These are phyloP conservation scores for Sipha maydis DNA, from an alignment of 2,888 invertebrate genomes.

Conservation along the genomic window DNA sequence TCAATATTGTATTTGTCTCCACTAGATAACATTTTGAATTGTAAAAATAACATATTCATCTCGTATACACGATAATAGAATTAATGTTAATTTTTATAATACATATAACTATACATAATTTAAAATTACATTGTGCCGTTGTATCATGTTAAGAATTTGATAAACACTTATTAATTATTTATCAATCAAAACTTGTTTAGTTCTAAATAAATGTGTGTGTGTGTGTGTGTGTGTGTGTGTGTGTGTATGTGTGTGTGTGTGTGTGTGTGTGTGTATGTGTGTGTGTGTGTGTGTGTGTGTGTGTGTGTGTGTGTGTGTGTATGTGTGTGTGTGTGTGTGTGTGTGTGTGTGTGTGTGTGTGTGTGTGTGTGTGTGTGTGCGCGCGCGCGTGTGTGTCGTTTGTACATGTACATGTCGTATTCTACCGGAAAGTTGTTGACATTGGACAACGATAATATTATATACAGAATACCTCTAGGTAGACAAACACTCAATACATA, in stretches of 20 bases:
- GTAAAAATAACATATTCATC: background rate
- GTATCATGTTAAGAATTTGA: background rate
- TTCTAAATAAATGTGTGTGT: no score
- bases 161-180: background rate
- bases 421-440: conserved; percentile 28
- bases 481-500: background rate
- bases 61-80: background rate
- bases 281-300: background rate
- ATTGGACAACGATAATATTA: conserved; percentile 2
- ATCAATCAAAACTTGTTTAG: background rate
- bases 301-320: background rate
- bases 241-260: background rate
- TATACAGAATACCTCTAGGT: background rate
- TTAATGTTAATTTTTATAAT: background rate
- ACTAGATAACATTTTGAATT: background rate
- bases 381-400: background rate
- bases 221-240: background rate
- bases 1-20: background rate
- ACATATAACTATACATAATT: background rate
- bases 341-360: background rate
- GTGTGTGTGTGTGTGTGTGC: background rate
- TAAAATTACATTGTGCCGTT: background rate
- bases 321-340: background rate
- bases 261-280: background rate
- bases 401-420: background rate